Conservation (phyloP, 2,113 vertebrate genomes). For the Sturnus vulgaris region DNA sequence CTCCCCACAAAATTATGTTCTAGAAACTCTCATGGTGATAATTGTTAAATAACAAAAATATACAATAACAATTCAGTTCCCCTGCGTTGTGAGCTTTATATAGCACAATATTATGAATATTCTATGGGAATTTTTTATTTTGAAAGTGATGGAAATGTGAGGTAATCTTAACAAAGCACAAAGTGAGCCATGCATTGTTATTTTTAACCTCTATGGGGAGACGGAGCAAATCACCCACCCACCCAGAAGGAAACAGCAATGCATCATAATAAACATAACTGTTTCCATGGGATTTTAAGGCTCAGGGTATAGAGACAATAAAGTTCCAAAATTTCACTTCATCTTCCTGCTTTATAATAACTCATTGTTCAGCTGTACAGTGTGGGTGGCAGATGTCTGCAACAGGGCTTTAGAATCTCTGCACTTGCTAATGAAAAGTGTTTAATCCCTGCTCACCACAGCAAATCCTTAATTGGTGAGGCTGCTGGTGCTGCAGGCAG, state of each 20-base stretch:
- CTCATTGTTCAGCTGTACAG: conserved; percentile 12
- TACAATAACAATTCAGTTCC: background rate
- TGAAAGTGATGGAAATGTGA: background rate
- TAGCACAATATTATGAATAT: conserved; percentile 15
- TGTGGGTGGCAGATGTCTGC: conserved; percentile 18
- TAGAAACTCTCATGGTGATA: background rate
- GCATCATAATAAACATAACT: conserved; percentile 33
- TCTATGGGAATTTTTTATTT: background rate
- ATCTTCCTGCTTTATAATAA: background rate
- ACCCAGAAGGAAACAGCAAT: conserved; percentile 11
- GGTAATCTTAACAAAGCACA: background rate
- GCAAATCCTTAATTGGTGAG: conserved; percentile 10
- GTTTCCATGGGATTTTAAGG: conserved; percentile 42
- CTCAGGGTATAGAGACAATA: conserved; percentile 7
- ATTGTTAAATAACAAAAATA: conserved; percentile 7
- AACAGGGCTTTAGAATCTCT: conserved; percentile 19
- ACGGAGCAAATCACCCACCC: background rate
- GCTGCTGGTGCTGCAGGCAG: background rate
- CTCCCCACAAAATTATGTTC: background rate
- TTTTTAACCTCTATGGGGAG: conserved; percentile 11
- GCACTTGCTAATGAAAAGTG: conserved; percentile 50
- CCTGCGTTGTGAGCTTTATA: background rate
- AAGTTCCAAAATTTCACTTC: conserved; percentile 8
- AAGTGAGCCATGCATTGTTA: background rate
- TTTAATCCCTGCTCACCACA: background rate